Evolutionary conservation across 2,797 vertebrate genomes (phyloP), one percentile per base, ranked within the genome.

Genomic region (Acomys russatus): DNA sequence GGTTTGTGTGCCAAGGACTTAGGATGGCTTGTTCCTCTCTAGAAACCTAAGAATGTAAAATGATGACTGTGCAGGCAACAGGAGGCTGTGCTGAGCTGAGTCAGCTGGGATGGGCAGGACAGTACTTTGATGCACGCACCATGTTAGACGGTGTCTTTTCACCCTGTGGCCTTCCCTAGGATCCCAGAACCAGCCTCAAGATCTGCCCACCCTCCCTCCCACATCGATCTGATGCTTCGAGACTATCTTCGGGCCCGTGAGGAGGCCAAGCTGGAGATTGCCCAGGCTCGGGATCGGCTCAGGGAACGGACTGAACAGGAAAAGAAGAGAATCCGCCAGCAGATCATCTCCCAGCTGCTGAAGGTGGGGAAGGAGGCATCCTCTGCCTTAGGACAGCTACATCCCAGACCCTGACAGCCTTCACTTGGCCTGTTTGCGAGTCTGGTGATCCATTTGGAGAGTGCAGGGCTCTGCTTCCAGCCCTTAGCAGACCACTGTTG

Each of bases 221-320:
- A 99, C 96, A 99, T 99, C 9, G 99, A 99, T 97, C 97, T 99
- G 94, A 88, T 98, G 97, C 98, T 99, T 95, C 98, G 95, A 77
- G 99, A 99, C 97, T 99, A 99, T 88, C 98, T 99, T 89, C 99
- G 97, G 84, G 99, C 99, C 4, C 99, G 99, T 0, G 99, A 99
- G 96, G 99, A 99, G 97, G 99, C 99, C 88, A 99, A 99, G 98
- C 98, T 98, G 0, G 99, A 99, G 98, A 99, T 99, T 22, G 99
- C 99, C 1, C 98, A 98, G 95, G 99, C 99, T 0, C 98, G 99
- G 83, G 99, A 99, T 49, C 98, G 99, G 80, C 99, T 99, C 63
- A 97, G 99, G 61, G 99, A 99, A 96, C 98, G 99, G 90, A 99
- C 99, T 0, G 99, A 99, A 95, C 99, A 99, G 97, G 99, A 99